Evolutionary conservation across 35 echinoderm and acorn worm species (phyloP).

Genomic region (Apostichopus parvimensis): DNA sequence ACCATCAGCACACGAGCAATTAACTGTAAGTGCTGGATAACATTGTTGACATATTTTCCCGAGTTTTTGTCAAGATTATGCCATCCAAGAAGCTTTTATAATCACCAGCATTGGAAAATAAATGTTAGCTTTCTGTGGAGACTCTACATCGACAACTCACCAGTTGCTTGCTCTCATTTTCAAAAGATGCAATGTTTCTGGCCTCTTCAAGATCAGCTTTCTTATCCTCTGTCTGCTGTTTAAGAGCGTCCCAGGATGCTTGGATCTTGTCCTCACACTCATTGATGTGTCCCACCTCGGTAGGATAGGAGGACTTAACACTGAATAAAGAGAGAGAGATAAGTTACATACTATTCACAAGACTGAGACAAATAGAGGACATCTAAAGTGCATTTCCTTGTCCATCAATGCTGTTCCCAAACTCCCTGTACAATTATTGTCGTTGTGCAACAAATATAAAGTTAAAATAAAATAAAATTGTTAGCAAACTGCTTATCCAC

Average conservation of each 20-base stretch:
- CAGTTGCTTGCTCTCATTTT: constrained; percentile 79
- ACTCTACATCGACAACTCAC: constrained; percentile 43
- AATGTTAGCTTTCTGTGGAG: too few species aligned
- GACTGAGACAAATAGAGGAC: not conserved
- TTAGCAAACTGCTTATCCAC: too few species aligned
- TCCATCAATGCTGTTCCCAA: too few species aligned
- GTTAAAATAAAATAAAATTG: too few species aligned
- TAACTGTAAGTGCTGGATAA: too few species aligned
- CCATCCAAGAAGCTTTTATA: too few species aligned
- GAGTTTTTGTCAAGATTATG: too few species aligned
- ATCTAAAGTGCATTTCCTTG: not conserved
- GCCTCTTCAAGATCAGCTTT: constrained; percentile 73
- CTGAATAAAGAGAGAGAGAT: constrained; percentile 35
- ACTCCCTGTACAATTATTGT: too few species aligned
- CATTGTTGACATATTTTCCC: too few species aligned
- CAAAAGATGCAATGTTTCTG: constrained; percentile 77
- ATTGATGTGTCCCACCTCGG: constrained; percentile 81
- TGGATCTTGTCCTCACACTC: constrained; percentile 76
- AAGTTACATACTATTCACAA: not conserved
- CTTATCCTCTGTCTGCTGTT: constrained; percentile 71
- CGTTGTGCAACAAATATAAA: too few species aligned
- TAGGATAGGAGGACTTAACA: constrained; percentile 91
- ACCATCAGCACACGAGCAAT: too few species aligned
- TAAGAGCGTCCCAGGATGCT: constrained; percentile 75
- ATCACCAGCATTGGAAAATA: too few species aligned